These are phyloP conservation scores for Rhodinocichla rosea DNA, from an alignment of 2,113 vertebrate species.

Conservation along the genomic window DNA sequence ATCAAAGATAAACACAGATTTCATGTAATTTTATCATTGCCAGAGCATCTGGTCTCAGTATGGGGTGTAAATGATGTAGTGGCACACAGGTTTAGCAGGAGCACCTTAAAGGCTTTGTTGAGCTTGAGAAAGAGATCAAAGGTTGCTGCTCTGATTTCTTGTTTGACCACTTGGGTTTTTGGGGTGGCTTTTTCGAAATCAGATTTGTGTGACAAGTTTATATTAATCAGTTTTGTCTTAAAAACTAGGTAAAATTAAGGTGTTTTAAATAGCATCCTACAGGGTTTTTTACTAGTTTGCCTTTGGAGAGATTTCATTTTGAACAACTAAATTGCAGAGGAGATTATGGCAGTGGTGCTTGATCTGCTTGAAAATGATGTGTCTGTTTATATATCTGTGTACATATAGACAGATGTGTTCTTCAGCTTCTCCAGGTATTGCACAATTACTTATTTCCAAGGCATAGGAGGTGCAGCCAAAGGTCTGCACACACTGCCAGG, in stretches of 20 bases:
- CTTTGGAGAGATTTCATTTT: neutral
- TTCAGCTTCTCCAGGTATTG: neutral
- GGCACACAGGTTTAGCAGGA: neutral
- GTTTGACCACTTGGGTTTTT: neutral
- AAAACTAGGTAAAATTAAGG: neutral
- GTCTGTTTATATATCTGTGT: accelerated
- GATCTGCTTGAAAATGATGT: neutral
- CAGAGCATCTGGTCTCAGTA: neutral
- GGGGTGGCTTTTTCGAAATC: neutral
- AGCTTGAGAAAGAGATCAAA: accelerated
- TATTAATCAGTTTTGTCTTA: neutral
- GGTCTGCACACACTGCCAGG: neutral
- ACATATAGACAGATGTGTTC: accelerated
- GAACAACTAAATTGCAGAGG: neutral
- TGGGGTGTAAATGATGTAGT: neutral
- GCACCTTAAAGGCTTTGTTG: neutral
- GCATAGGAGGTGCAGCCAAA: neutral
- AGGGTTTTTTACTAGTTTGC: neutral
- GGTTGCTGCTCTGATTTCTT: neutral
- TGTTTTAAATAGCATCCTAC: neutral
- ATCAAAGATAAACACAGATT: neutral
- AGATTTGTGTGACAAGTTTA: neutral
- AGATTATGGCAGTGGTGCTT: neutral
- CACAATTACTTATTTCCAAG: neutral
- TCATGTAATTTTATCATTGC: neutral